A percentile compares a stretch with the other conserved stretches of the same genome.
Evolutionary conservation across 2,888 invertebrate genomes (phyloP).

Genomic region (Caenorhabditis drosophilae): DNA sequence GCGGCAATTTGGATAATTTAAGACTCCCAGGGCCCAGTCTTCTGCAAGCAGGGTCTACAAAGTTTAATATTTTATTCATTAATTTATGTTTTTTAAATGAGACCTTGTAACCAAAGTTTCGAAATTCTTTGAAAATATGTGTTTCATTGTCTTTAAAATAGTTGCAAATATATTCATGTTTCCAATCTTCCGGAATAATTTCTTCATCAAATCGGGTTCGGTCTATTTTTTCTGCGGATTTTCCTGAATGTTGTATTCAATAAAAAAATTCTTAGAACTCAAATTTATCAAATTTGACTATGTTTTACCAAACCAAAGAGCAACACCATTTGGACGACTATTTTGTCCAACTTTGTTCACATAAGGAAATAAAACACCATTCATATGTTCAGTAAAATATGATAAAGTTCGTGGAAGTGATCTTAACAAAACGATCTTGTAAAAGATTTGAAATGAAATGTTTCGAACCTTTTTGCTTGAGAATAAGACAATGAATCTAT

Average conservation of each 20-base stretch:
- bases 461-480: conserved; percentile 42
- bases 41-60: conserved; percentile 48
- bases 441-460: too few species aligned
- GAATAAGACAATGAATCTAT: conserved; percentile 42
- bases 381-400: conserved; percentile 41
- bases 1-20: conserved; percentile 55
- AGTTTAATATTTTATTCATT: not conserved
- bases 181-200: conserved; percentile 22
- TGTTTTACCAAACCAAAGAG: conserved; percentile 46
- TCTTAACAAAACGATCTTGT: conserved; percentile 16
- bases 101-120: conserved; percentile 38
- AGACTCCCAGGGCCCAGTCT: conserved; percentile 55
- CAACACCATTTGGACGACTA: conserved; percentile 55
- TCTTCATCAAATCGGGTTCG: conserved; percentile 20
- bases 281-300: not conserved
- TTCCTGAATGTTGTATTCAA: conserved; percentile 18
- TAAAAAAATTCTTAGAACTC: not conserved
- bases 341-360: conserved; percentile 59
- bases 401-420: conserved; percentile 40
- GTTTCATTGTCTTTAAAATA: conserved; percentile 42
- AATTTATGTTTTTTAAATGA: not conserved
- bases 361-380: conserved; percentile 49
- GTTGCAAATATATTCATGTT: conserved; percentile 34
- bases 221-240: conserved; percentile 35
- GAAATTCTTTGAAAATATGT: conserved; percentile 36